Evolutionary conservation across 2,888 invertebrate species (phyloP).

Genomic region (Rugalucina vietnamica): DNA sequence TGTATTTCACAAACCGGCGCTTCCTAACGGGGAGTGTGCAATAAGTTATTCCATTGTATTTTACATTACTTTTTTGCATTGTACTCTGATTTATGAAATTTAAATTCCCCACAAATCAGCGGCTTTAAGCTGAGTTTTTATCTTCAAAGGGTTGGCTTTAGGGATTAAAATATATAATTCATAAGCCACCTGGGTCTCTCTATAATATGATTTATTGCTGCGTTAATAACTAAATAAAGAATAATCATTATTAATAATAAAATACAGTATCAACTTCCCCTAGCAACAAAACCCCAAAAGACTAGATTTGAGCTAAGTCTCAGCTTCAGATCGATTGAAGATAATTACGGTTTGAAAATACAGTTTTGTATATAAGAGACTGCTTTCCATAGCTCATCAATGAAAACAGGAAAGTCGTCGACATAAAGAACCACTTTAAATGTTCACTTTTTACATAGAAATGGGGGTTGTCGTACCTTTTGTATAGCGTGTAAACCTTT

Average conservation of each 20-base stretch:
- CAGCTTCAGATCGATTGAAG: not conserved
- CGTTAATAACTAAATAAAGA: not conserved
- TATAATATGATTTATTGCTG: not conserved
- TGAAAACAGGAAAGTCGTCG: too few relatives aligned
- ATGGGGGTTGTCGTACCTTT: too few relatives aligned
- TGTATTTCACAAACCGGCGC: too few relatives aligned
- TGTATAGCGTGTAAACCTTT: too few relatives aligned
- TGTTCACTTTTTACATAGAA: too few relatives aligned
- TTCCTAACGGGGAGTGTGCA: not conserved
- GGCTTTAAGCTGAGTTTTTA: not conserved
- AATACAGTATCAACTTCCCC: not conserved
- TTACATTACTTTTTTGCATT: not conserved
- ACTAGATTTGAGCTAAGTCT: not conserved
- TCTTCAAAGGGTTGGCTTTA: not conserved
- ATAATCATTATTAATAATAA: not conserved
- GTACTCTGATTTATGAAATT: constrained; percentile 5
- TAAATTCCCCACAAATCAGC: not conserved
- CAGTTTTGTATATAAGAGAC: too few relatives aligned
- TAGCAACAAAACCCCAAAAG: not conserved
- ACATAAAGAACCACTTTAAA: too few relatives aligned
- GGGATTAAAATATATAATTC: not conserved
- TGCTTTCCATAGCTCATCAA: too few relatives aligned
- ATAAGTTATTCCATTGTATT: not conserved
- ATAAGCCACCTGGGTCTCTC: not conserved
- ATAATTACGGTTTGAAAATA: not conserved